phyloP scores from a whole-genome alignment of 2,797 vertebrate genomes.

The Notamacropus eugenii region DNA sequence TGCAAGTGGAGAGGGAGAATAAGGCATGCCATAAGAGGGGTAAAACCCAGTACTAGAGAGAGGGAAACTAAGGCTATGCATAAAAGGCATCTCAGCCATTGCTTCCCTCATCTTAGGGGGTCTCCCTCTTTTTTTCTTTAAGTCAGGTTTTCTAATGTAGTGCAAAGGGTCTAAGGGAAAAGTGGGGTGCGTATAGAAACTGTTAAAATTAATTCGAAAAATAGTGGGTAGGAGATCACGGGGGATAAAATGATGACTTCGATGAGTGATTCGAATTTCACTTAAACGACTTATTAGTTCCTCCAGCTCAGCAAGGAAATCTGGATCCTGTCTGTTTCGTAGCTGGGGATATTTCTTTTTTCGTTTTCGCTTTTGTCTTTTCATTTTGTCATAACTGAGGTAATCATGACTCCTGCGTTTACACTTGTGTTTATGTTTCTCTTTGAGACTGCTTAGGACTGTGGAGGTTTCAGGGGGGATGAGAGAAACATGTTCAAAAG shows the following conservation, averaged over 20 bases:
- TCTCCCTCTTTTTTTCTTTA: slow-evolving; percentile 93
- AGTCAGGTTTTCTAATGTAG: slow-evolving; percentile 94
- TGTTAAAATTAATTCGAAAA: slow-evolving; percentile 97
- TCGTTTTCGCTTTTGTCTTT: slow-evolving; percentile 95
- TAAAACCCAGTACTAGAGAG: slow-evolving; percentile 92
- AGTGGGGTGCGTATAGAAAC: slow-evolving; percentile 95
- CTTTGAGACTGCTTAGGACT: slow-evolving; percentile 90
- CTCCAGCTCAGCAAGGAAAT: slow-evolving; percentile 94
- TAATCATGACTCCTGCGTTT: slow-evolving; percentile 92
- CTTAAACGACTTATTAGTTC: slow-evolving; percentile 92
- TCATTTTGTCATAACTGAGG: slow-evolving; percentile 92
- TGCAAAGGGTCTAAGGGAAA: slow-evolving; percentile 94
- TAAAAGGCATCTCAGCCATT: slow-evolving; percentile 97
- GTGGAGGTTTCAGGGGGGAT: slow-evolving; percentile 84
- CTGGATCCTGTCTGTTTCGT: slow-evolving; percentile 93
- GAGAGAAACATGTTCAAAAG: slow-evolving; percentile 90
- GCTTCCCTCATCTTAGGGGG: slow-evolving; percentile 97
- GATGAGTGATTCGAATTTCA: slow-evolving; percentile 93
- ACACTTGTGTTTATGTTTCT: slow-evolving; percentile 96
- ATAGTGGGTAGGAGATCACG: slow-evolving; percentile 95
- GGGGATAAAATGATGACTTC: slow-evolving; percentile 95
- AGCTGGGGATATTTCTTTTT: slow-evolving; percentile 98
- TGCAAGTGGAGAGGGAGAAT: slow-evolving; percentile 91
- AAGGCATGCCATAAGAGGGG: slow-evolving; percentile 96
- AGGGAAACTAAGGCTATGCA: slow-evolving; percentile 96